Conservation (phyloP, 2,888 invertebrate genomes). For the Monoplex corrugatus region DNA sequence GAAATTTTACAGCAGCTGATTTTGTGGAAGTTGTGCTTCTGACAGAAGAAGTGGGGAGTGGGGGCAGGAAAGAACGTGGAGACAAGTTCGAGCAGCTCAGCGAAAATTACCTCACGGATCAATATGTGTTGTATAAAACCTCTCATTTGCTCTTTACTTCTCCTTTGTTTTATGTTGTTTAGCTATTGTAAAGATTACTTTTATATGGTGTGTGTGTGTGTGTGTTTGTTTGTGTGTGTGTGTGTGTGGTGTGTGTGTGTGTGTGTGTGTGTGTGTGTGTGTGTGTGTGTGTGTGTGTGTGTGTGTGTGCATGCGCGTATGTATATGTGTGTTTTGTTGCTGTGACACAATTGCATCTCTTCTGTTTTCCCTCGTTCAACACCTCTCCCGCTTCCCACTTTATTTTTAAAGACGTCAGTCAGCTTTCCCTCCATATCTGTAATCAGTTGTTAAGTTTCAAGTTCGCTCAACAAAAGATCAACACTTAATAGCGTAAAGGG, state of each 20-base stretch:
- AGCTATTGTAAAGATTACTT: neutral
- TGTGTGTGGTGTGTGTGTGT: neutral
- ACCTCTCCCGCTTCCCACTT: too few relatives aligned
- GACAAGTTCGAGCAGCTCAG: neutral
- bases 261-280: too few relatives aligned
- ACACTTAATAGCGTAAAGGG: neutral
- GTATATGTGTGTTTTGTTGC: too few relatives aligned
- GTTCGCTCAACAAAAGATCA: neutral
- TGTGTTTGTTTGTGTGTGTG: neutral
- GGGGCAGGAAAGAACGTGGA: neutral
- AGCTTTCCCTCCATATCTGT: neutral
- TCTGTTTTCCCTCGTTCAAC: too few relatives aligned
- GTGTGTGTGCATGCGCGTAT: too few relatives aligned
- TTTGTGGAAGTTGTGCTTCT: neutral
- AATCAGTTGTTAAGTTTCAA: neutral
- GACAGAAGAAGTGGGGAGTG: neutral
- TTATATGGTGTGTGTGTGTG: neutral
- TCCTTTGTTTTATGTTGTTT: neutral
- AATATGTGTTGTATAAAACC: constrained; percentile 10
- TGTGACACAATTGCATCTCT: too few relatives aligned
- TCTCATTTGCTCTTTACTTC: neutral
- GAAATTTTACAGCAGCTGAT: constrained; percentile 35
- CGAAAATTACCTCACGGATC: neutral
- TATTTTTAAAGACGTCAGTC: too few relatives aligned
- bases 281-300: too few relatives aligned